A percentile compares a stretch with the other conserved stretches of the same genome.
These are phyloP conservation scores for Manis javanica DNA, from an alignment of 2,797 vertebrate genomes.

Conservation along the genomic window DNA sequence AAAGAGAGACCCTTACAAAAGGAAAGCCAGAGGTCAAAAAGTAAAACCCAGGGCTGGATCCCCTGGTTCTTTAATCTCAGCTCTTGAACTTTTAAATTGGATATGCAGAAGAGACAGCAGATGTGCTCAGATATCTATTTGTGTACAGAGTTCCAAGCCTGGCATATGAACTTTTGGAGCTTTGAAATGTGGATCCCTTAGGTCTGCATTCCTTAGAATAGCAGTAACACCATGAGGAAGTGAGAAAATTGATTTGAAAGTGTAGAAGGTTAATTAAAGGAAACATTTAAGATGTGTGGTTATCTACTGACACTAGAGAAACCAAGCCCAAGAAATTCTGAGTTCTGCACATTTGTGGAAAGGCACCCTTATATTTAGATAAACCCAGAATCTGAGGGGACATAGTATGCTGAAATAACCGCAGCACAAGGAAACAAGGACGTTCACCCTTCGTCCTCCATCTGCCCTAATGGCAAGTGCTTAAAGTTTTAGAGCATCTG, in stretches of 20 bases:
- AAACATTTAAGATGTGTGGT: conserved; percentile 63
- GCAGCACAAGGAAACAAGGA: not conserved
- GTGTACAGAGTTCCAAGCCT: conserved; percentile 6
- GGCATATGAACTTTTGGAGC: conserved; percentile 4
- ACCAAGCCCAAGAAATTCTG: conserved; percentile 45
- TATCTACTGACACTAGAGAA: conserved; percentile 56
- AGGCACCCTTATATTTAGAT: conserved; percentile 23
- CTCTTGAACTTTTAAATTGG: conserved; percentile 23
- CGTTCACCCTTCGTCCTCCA: not conserved
- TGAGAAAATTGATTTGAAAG: conserved; percentile 76
- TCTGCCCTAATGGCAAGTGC: not conserved
- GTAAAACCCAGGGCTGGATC: not conserved
- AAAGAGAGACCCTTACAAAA: not conserved
- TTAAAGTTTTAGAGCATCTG: not conserved
- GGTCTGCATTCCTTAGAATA: conserved; percentile 72
- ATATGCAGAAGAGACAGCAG: not conserved
- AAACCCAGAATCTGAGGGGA: not conserved
- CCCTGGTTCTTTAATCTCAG: not conserved
- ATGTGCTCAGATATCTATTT: conserved; percentile 12
- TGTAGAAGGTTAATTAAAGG: conserved; percentile 76
- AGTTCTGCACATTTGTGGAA: conserved; percentile 52
- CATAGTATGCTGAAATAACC: not conserved
- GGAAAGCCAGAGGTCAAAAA: not conserved
- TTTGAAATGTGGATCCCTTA: conserved; percentile 60
- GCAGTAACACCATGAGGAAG: conserved; percentile 70